Evolutionary conservation across 2,797 vertebrate genomes (phyloP).

Genomic region (Botia almorhae): DNA sequence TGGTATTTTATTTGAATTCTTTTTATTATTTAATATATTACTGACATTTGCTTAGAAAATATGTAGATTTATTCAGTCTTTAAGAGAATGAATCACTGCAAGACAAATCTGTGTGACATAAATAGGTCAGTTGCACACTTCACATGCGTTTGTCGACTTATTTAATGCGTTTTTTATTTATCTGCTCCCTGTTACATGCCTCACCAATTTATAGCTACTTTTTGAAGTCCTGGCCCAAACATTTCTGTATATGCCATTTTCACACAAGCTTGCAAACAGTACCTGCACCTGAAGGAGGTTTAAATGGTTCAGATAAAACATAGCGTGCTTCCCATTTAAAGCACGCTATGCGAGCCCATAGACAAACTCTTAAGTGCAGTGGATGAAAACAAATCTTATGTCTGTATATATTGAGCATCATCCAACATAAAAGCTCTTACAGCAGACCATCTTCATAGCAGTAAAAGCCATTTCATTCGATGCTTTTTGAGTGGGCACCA

Average conservation of each 20-base stretch:
- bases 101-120: background rate
- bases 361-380: slow-evolving; percentile 59
- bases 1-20: background rate
- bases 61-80: background rate
- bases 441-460: slow-evolving; percentile 5
- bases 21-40: background rate
- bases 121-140: background rate
- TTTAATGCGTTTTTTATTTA: slow-evolving; percentile 1
- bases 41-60: background rate
- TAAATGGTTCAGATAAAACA: slow-evolving; percentile 31
- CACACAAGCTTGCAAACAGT: background rate
- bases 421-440: slow-evolving; percentile 53
- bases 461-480: slow-evolving; percentile 62
- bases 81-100: background rate
- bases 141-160: background rate
- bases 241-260: too few species aligned
- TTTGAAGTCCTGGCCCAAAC: background rate
- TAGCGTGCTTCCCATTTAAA: background rate
- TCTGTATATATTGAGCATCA: slow-evolving; percentile 47
- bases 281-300: background rate
- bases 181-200: background rate
- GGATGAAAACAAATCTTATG: slow-evolving; percentile 64
- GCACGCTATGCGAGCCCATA: slow-evolving; percentile 12
- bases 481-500: slow-evolving; percentile 51
- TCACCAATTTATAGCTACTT: background rate